Evolutionary conservation across 2,888 invertebrate species (phyloP).

Genomic region (Euzetes globulus): DNA sequence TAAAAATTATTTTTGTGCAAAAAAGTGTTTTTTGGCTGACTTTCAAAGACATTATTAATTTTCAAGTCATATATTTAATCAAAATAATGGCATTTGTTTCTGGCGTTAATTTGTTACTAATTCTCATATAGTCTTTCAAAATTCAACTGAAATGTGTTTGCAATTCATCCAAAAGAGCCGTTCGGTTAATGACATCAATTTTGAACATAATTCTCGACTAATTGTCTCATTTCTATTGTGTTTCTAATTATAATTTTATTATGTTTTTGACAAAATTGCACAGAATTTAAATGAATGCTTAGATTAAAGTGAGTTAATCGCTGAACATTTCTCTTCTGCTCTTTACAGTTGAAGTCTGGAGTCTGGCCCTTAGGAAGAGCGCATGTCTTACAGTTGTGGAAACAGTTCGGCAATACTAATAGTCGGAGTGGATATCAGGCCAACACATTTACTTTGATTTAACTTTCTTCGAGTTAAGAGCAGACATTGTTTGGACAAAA

Average conservation of each 20-base stretch:
- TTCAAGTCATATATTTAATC: not conserved
- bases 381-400: not conserved
- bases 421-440: not conserved
- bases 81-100: not conserved
- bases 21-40: too few relatives aligned
- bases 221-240: not conserved
- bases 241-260: constrained; percentile 6
- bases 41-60: too few relatives aligned
- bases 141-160: not conserved
- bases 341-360: not conserved
- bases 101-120: not conserved
- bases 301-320: not conserved
- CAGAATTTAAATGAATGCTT: not conserved
- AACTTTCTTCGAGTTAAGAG: not conserved
- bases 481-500: constrained; percentile 5
- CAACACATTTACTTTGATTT: not conserved
- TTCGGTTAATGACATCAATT: constrained; percentile 20
- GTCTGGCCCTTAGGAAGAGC: not conserved
- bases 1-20: too few relatives aligned
- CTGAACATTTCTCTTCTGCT: not conserved
- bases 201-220: not conserved
- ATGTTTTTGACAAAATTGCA: not conserved
- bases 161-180: not conserved
- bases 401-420: not conserved
- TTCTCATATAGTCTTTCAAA: not conserved